Base-by-base conservation (phyloP, 30 jellyfish, hydroid and myxozoan genomes). In the Morbakka virulenta region DNA sequence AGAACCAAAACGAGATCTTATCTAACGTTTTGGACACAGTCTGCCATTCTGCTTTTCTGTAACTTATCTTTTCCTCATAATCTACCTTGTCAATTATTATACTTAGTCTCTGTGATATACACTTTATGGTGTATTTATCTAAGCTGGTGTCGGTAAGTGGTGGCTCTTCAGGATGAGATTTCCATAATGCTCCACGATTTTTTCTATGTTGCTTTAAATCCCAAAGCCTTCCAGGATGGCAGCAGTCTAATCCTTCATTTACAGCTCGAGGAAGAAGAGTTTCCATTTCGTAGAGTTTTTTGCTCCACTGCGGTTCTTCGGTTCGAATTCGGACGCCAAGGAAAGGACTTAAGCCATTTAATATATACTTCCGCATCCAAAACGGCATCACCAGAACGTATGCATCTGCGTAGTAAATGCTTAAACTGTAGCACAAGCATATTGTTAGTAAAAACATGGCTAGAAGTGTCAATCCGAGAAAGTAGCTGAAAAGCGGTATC, bases 361-460 rank as follows among this genome's bases (percentile, higher is more conserved):
- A 82, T 21, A 92, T 50, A 73, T 80, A 85, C 53, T 74, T 62
- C 32, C 96, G 73, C 78, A 86, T 53, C 98, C 98, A 92, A 26
- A 20, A n/a, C 14, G 98, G 98, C 87, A 92, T 81, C 6, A 78
- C 86, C 21, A 78, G 63, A 23, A 92, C 89, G 35, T 73, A 78
- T 33, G 96, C 88, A 49, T 92, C 74, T 28, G 98, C 96, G 52
- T 92, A 72, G 77, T 85, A 79, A 35, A 95, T 72, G 32, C 93
- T 87, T 21, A 86, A 48, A 20, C 90, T 69, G 87, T 85, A 92
- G 79, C 98, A 92, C 79, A 92, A 81, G 14, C 95, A 71, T n/a
- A 92, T 73, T 22, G 86, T 76, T 12, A 92, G 77, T 17, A 92
- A 70, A 49, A 81, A 81, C 89, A 92, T 80, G 34, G 84, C 89